Evolutionary conservation across 2,888 invertebrate genomes (phyloP), one percentile per base, ranked within the genome.

Genomic region (Cistogaster globosa): DNA sequence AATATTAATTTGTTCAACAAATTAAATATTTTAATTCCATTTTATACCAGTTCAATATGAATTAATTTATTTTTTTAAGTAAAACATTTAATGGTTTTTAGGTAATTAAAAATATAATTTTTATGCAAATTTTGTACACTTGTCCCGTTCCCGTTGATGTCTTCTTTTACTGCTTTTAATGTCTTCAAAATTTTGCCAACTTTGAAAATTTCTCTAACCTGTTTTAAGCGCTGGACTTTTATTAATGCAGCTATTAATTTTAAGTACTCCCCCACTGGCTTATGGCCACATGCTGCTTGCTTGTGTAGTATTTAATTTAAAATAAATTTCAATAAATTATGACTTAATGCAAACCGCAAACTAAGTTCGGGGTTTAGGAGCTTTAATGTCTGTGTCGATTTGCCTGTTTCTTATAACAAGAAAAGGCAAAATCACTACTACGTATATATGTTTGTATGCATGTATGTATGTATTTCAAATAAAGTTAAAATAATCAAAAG

Each of bases 251-350:
- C 67, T 38, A 68, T 77, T 77, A 67, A 68, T 77, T 63, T 32
- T 18, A 65, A 75, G 16, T 7, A 22, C 74, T 26, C 11, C 18
- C 74, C 32, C 20, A 20, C 38, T 26, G 26, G 57, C 18, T 26
- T 57, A 14, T 7, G 42, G 9, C 71, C 58, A 45, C 71, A 71
- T 71, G 58, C 48, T 71, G 58, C 74, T 74, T 48, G 68, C 77
- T 38, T 26, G 14, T 42, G 14, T 51, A 77, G 67, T 72, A 45
- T 58, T 60, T 72, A 68, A 60, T 74, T 74, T 72, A 45, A 67
- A 78, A 78, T 78, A 57, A 55, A 74, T 83, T 78, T 78, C 62
- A 74, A 78, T 83, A 71, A 83, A 83, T 78, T 78, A 83, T 83
- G 74, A 74, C 58, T 71, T 71, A 72, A 77, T 58, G 18, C 16